phyloP scores from a whole-genome alignment of 1,140 invertebrate species.

The Lamellibrachia luymesi region DNA sequence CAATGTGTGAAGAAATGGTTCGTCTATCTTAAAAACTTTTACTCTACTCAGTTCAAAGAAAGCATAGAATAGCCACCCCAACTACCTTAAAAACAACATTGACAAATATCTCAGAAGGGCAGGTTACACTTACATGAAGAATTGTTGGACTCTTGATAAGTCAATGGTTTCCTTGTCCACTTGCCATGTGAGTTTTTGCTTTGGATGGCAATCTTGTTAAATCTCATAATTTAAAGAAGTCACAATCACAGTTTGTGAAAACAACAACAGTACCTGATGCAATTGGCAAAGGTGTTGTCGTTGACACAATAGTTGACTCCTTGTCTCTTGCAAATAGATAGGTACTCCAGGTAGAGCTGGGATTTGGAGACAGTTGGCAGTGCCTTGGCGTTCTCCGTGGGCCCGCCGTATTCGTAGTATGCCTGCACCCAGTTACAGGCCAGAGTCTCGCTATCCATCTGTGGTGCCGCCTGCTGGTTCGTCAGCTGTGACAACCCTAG shows the following conservation, averaged over 20 bases:
- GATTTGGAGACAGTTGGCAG: conserved; percentile 20
- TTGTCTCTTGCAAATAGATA: conserved; percentile 42
- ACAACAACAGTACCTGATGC: conserved; percentile 41
- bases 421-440: conserved; percentile 46
- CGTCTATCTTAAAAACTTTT: too few species aligned
- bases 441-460: conserved; percentile 42
- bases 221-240: neutral
- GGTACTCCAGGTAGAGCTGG: conserved; percentile 44
- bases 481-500: neutral
- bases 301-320: conserved; percentile 36
- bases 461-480: neutral
- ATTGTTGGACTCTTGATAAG: too few species aligned
- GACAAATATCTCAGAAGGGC: too few species aligned
- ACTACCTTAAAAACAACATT: too few species aligned
- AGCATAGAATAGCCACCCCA: too few species aligned
- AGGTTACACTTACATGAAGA: too few species aligned
- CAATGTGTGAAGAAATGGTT: too few species aligned
- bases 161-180: too few species aligned
- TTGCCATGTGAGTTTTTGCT: too few species aligned
- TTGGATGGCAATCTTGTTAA: too few species aligned
- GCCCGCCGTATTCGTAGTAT: conserved; percentile 29
- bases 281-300: conserved; percentile 37
- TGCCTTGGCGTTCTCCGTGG: neutral
- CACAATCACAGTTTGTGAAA: neutral
- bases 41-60: too few species aligned